These are phyloP conservation scores for Hypomecis atomaria DNA, from an alignment of 2,888 invertebrate species.

Conservation along the genomic window DNA sequence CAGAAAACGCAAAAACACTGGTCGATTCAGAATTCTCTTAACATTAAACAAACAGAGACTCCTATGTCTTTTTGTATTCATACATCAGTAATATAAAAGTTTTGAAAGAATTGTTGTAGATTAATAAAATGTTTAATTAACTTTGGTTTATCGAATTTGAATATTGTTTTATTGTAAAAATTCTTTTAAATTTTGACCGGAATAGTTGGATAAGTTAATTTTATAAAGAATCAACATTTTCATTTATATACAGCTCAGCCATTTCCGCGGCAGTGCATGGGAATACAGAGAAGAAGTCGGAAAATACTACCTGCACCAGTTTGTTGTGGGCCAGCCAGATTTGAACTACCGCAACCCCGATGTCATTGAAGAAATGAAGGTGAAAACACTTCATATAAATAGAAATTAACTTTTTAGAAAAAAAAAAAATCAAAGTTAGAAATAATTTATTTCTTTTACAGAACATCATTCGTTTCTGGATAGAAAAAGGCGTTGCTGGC, in stretches of 20 bases:
- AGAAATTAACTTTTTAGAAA: neutral
- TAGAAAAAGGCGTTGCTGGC: constrained; percentile 93
- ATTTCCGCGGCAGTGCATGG: constrained; percentile 90
- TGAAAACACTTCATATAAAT: constrained; percentile 36
- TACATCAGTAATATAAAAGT: no score
- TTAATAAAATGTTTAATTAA: no score
- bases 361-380: constrained; percentile 86
- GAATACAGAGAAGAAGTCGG: constrained; percentile 86
- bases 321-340: constrained; percentile 88
- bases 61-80: no score
- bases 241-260: constrained; percentile 65
- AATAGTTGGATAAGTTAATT: neutral
- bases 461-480: constrained; percentile 91
- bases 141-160: no score
- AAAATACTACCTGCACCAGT: constrained; percentile 91
- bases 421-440: neutral
- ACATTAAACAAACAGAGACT: no score
- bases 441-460: constrained; percentile 34
- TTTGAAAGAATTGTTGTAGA: no score
- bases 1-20: no score
- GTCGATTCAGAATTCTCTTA: no score
- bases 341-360: constrained; percentile 88
- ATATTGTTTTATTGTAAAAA: no score
- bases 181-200: no score
- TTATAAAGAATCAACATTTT: neutral